Evolutionary conservation across 2,888 invertebrate species (phyloP).

Genomic region (Tipula vernalis): DNA sequence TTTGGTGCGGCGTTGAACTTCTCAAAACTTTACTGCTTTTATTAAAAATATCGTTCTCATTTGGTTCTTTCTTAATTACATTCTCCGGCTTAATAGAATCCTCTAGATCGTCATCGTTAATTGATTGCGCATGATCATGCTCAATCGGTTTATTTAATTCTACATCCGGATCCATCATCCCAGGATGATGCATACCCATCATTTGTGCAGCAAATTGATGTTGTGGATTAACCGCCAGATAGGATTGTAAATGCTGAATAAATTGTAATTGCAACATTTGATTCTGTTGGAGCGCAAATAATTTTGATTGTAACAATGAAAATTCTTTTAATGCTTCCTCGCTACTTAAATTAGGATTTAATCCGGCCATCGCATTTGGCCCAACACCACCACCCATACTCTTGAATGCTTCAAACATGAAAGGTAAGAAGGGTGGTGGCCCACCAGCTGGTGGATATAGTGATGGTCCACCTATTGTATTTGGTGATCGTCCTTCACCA

Average conservation of each 20-base stretch:
- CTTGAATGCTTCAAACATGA: constrained; percentile 78
- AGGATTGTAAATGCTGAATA: constrained; percentile 86
- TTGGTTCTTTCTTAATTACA: neutral
- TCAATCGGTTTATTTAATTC: neutral
- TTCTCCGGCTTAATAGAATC: neutral
- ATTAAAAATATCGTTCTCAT: neutral
- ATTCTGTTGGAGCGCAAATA: constrained; percentile 88
- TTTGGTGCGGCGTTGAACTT: neutral
- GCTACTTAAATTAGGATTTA: constrained; percentile 50
- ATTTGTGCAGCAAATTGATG: neutral
- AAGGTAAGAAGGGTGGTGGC: constrained; percentile 50
- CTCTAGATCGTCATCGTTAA: neutral
- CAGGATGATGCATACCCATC: neutral
- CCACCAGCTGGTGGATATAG: constrained; percentile 26
- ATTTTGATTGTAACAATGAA: constrained; percentile 75
- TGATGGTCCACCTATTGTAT: constrained; percentile 17
- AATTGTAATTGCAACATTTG: constrained; percentile 90
- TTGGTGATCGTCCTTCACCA: constrained; percentile 14
- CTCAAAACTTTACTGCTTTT: neutral
- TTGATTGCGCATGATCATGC: neutral
- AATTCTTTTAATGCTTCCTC: constrained; percentile 72
- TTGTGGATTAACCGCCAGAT: constrained; percentile 40
- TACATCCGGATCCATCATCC: neutral
- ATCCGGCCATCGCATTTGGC: constrained; percentile 56
- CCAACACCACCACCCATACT: constrained; percentile 55